phyloP scores from a whole-genome alignment of 2,797 vertebrate species.

The Lepilemur ruficaudatus region DNA sequence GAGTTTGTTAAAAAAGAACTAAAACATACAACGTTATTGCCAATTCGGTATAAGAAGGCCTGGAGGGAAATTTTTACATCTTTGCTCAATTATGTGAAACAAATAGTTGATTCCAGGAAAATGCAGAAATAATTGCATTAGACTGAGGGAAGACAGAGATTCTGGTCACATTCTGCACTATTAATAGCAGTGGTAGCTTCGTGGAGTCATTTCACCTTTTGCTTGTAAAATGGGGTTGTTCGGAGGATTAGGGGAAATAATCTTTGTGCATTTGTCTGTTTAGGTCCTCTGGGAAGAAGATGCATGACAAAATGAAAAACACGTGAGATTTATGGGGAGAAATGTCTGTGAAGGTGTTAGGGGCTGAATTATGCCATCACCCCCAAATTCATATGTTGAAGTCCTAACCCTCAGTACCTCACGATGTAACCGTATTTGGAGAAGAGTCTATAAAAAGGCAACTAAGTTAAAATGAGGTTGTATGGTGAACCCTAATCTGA shows the following conservation, averaged over 20 bases:
- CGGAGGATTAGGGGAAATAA: not conserved
- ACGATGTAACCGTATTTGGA: not conserved
- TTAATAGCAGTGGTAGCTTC: not conserved
- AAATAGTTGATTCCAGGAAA: slow-evolving; percentile 39
- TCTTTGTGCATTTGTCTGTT: not conserved
- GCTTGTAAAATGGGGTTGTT: not conserved
- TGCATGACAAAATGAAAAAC: not conserved
- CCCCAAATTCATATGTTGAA: not conserved
- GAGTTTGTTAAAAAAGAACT: slow-evolving; percentile 29
- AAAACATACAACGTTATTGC: not conserved
- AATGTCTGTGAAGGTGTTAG: not conserved
- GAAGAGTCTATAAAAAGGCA: not conserved
- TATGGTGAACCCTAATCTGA: not conserved
- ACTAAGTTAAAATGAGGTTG: not conserved
- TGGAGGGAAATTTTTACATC: slow-evolving; percentile 18
- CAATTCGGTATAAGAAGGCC: not conserved
- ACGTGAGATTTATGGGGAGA: not conserved
- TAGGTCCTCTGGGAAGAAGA: not conserved
- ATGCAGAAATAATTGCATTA: not conserved
- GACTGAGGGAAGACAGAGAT: not conserved
- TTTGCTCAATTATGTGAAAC: slow-evolving; percentile 37
- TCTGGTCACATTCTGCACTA: not conserved
- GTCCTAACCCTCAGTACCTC: not conserved
- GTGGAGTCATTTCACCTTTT: not conserved
- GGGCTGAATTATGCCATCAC: not conserved